phyloP scores from a whole-genome alignment of 1,140 invertebrate genomes.

The Drosophila nigromelanica region DNA sequence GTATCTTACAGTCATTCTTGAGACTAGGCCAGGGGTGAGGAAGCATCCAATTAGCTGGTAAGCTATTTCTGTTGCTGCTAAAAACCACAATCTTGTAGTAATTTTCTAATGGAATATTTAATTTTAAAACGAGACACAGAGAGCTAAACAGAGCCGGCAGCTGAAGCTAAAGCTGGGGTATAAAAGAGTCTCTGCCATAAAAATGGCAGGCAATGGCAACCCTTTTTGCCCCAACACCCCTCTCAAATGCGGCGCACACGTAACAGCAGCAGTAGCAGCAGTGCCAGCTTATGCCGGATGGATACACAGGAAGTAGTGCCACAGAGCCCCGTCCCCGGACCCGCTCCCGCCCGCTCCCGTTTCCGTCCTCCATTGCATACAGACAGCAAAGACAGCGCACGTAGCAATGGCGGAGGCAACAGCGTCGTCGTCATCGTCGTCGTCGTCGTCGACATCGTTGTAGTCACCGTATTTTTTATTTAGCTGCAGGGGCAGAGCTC shows the following conservation, averaged over 20 bases:
- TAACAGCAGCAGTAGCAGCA: conserved; percentile 15
- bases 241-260: conserved; percentile 16
- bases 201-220: conserved; percentile 64
- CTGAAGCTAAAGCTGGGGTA: conserved; percentile 28
- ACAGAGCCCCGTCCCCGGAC: conserved; percentile 34
- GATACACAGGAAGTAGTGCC: conserved; percentile 80
- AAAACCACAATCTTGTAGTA: conserved; percentile 83
- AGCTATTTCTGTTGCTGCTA: conserved; percentile 46
- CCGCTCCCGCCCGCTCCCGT: conserved; percentile 11
- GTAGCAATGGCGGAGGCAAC: conserved; percentile 46
- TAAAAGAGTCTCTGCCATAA: conserved; percentile 59
- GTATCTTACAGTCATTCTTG: conserved; percentile 3
- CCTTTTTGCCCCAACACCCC: conserved; percentile 49
- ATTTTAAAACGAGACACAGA: conserved; percentile 80
- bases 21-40: conserved; percentile 21
- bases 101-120: conserved; percentile 84
- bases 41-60: conserved; percentile 55
- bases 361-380: not conserved
- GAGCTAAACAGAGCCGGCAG: conserved; percentile 19
- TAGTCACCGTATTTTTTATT: conserved; percentile 53
- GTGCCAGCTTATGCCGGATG: conserved; percentile 72
- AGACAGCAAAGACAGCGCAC: conserved; percentile 63
- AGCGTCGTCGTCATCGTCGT: conserved; percentile 10
- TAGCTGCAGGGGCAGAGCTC: conserved; percentile 60
- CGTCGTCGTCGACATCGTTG: conserved; percentile 23